Evolutionary conservation across 2,113 vertebrate species (phyloP), one percentile per base, ranked within the genome.

Genomic region (Cromileptes altivelis): DNA sequence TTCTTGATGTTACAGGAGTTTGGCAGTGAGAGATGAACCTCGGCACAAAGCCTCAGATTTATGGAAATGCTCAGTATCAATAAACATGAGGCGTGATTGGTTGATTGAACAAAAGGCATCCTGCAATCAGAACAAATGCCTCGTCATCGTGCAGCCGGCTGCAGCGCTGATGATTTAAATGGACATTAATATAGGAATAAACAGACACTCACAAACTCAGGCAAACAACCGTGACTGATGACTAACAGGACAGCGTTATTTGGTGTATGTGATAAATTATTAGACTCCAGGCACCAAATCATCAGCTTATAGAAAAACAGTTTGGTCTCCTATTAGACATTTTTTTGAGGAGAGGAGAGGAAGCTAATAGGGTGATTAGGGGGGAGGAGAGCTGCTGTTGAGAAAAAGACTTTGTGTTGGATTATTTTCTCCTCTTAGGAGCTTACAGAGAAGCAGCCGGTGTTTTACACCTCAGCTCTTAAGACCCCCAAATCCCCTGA

Each of bases 381-480:
- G 68, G 78, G 88, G 85, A 85, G 90, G 83, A 83, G 81, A 85
- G 81, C 88, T 82, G 80, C 87, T 89, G 81, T 87, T 82, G 89
- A 92, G 86, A 92, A 81, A 90, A 88, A 91, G 76, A 85, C 85
- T 90, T 84, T 86, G 80, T 88, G 85, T 89, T 92, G 91, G 92
- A 93, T 93, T 89, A 91, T 90, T 89, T 91, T 85, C 81, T 91
- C 69, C 71, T 89, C 64, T 81, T 87, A 90, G 86, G 76, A 82
- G 88, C 85, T 92, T 92, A 93, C 89, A 87, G 81, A 86, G 85
- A 84, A 81, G 68, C 82, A 80, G 81, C 18, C 80, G 64, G 75
- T 90, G 87, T 89, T 93, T 91, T 91, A 91, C 82, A 92, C 87
- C 88, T 89, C 84, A 91, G 85, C 91, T 87, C 82, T 85, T 88